phyloP scores from a whole-genome alignment of 2,888 invertebrate genomes.

The Camponotus fellah region DNA sequence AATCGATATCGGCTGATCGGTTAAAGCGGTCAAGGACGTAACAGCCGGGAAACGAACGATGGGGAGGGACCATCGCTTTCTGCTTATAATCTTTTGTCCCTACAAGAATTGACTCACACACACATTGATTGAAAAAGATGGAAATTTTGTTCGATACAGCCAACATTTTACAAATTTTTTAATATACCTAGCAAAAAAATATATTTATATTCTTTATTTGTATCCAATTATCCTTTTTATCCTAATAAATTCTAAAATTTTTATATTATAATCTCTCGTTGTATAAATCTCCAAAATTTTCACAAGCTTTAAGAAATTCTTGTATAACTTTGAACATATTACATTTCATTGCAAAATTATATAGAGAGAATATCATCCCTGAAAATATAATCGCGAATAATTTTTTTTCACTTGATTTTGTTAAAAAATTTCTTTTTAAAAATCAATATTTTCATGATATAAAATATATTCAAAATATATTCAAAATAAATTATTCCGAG shows the following conservation, averaged over 20 bases:
- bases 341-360: neutral
- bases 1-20: conserved; percentile 47
- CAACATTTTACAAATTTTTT: neutral
- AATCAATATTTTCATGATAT: neutral
- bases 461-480: conserved; percentile 10
- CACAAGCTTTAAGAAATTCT: neutral
- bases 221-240: neutral
- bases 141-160: neutral
- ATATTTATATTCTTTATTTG: neutral
- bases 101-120: neutral
- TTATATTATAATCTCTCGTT: neutral
- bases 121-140: conserved; percentile 16
- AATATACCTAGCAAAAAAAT: neutral
- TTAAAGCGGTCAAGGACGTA: conserved; percentile 56
- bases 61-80: conserved; percentile 20
- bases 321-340: neutral
- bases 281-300: neutral
- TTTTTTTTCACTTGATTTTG: neutral
- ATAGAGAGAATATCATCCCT: neutral
- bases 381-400: neutral
- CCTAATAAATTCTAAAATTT: neutral
- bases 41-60: conserved; percentile 22
- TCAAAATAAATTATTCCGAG: neutral
- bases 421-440: neutral
- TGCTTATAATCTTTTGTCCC: conserved; percentile 12